Evolutionary conservation across 2,113 vertebrate genomes (phyloP), one percentile per base, ranked within the genome.

Genomic region (Bujurquina vittata): DNA sequence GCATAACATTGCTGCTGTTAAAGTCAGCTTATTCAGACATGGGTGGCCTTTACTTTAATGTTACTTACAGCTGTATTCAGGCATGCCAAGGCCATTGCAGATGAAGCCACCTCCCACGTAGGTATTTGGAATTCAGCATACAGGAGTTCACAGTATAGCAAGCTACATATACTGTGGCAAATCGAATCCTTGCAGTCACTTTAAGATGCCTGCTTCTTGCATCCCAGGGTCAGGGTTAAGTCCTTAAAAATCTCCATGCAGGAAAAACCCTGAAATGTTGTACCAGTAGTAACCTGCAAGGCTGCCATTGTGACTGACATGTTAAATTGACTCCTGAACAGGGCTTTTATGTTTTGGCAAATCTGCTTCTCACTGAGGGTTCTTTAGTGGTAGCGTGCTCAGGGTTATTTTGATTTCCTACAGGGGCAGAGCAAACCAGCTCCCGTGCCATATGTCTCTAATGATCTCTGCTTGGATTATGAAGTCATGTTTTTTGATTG

Each of bases 401-500:
- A 37, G 69, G 79, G 46, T 77, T 81, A 37, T 77, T 87, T 67
- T 75, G 29, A 65, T 84, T 81, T 86, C 11, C 18, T 52, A 14
- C 56, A 57, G 22, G 29, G 17, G 17, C 69, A 74, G 55, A 72
- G 40, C 1, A 4, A 80, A 17, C 73, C 59, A 40, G 26, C 81
- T 46, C 65, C 76, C 23, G 1, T 75, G 80, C 73, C 54, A 26
- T 37, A 76, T 84, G 77, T 43, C 26, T 79, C 83, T 85, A 86
- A 87, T 79, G 62, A 80, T 65, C 49, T 84, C 67, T 75, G 84
- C 35, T 57, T 79, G 60, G 80, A 79, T 87, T 14, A 74, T 88
- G 77, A 89, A 81, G 88, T 91, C 87, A 87, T 90, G 22, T 49
- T 85, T 69, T 87, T 84, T 85, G 76, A 84, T 87, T 87, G 80